Percentiles rank a stretch among this genome's conserved stretches.
Evolutionary conservation across 2,113 vertebrate species (phyloP).

Genomic region (Chloropsis cyanopogon): DNA sequence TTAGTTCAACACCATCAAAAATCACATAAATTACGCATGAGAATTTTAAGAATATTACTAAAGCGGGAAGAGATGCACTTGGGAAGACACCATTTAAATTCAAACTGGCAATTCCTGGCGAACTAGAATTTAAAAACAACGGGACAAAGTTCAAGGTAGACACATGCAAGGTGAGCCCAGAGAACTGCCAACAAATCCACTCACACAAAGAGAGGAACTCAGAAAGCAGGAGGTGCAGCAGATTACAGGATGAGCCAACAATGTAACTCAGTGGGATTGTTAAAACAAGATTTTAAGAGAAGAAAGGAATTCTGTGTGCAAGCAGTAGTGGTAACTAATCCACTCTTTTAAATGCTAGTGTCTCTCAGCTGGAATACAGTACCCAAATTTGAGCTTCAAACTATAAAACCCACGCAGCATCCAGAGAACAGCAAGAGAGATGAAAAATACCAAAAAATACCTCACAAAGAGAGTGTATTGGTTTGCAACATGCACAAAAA

Average conservation of each 20-base stretch:
- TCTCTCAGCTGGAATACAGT: neutral
- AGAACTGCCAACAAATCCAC: neutral
- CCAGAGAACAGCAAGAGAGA: neutral
- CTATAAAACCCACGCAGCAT: neutral
- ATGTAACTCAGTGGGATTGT: neutral
- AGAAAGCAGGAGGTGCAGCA: neutral
- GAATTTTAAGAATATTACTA: neutral
- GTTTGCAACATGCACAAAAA: neutral
- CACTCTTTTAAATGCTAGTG: neutral
- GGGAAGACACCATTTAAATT: neutral
- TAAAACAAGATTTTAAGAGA: neutral
- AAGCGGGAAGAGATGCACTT: neutral
- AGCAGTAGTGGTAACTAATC: neutral
- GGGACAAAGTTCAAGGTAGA: neutral
- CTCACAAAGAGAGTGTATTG: neutral
- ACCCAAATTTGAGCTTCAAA: neutral
- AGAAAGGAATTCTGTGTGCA: neutral
- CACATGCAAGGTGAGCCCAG: rapidly evolving
- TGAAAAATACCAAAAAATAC: neutral
- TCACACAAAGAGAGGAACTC: neutral
- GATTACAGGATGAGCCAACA: neutral
- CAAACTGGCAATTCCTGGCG: neutral
- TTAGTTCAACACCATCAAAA: neutral
- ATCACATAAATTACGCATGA: neutral
- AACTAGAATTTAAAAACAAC: neutral